Percentiles rank a stretch among this genome's conserved stretches.
Conservation (phyloP, 2,113 vertebrate genomes). For the Dolichotis patagonum region DNA sequence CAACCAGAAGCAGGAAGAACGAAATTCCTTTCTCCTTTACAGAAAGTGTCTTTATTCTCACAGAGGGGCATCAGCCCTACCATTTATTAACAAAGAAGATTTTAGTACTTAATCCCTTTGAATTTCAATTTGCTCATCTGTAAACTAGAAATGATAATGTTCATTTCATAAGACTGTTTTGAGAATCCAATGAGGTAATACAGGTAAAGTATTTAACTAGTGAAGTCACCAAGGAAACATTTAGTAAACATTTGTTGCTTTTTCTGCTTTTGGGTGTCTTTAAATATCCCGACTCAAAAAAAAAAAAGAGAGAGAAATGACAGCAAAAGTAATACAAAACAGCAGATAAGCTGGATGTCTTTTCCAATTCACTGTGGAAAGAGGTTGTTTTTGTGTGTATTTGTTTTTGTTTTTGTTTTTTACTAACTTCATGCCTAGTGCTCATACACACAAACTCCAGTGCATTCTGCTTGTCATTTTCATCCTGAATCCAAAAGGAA, state of each 20-base stretch:
- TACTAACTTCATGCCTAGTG: background rate
- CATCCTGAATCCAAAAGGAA: background rate
- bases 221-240: conserved; percentile 40
- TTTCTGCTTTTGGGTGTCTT: conserved; percentile 21
- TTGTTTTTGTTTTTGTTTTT: background rate
- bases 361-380: background rate
- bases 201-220: background rate
- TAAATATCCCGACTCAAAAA: conserved; percentile 24
- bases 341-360: background rate
- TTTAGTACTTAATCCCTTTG: conserved; percentile 44
- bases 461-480: background rate
- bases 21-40: background rate
- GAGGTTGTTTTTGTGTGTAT: background rate
- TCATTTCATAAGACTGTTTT: conserved; percentile 13
- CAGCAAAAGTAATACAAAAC: background rate
- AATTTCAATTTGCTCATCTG: conserved; percentile 30
- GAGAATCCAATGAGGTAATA: conserved; percentile 15
- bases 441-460: background rate
- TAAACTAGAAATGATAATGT: conserved; percentile 43
- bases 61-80: background rate
- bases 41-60: conserved; percentile 33
- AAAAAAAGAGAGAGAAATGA: conserved; percentile 33
- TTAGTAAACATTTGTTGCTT: conserved; percentile 13
- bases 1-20: background rate
- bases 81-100: background rate